Conservation (phyloP, 2,888 invertebrate genomes). For the Amblyteles armatorius region DNA sequence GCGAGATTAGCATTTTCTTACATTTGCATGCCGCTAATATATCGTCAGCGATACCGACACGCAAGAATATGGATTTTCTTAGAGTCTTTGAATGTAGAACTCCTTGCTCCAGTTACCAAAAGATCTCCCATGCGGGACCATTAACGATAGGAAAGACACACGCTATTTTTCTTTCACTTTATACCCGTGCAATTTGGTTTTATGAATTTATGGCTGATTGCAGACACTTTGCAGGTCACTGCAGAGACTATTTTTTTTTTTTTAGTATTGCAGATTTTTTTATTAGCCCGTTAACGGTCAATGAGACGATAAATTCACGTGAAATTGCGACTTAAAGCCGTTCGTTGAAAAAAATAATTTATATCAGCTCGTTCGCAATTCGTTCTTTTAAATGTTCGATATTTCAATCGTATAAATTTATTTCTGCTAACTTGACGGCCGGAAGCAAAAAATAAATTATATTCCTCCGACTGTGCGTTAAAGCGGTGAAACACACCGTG, state of each 20-base stretch:
- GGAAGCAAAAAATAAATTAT: background rate
- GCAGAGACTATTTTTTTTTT: background rate
- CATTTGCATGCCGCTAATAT: constrained; percentile 73
- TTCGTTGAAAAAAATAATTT: background rate
- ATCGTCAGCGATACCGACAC: constrained; percentile 65
- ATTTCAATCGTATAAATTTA: background rate
- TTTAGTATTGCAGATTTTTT: background rate
- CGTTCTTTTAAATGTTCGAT: background rate
- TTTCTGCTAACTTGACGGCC: background rate
- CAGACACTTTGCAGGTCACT: background rate
- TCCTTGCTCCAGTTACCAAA: constrained; percentile 38
- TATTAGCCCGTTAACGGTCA: background rate
- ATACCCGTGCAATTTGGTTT: background rate
- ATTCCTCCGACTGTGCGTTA: background rate
- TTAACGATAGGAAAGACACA: constrained; percentile 3
- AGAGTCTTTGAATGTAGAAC: constrained; percentile 5
- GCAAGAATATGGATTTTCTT: constrained; percentile 76
- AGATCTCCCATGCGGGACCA: background rate
- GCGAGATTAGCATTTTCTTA: constrained; percentile 77
- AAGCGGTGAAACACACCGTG: background rate
- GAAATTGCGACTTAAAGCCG: background rate
- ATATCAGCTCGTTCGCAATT: background rate
- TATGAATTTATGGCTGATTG: background rate
- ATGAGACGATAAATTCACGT: background rate
- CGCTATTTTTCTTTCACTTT: constrained; percentile 1